A percentile compares a stretch with the other conserved stretches of the same genome.
These are phyloP conservation scores for Pangasius mekongensis DNA, from an alignment of 2,797 vertebrate species.

Conservation along the genomic window DNA sequence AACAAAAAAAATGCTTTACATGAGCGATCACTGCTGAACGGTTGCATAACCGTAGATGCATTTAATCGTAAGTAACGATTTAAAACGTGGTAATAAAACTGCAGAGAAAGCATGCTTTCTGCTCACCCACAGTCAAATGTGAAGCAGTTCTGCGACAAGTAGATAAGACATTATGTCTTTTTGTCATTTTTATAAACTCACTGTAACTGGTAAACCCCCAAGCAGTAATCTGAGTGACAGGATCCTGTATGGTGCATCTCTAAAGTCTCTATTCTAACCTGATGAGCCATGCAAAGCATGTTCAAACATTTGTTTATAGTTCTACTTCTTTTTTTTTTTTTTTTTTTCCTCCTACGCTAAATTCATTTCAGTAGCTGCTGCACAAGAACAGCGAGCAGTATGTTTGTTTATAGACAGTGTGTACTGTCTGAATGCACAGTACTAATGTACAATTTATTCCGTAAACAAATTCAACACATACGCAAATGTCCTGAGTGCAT, in stretches of 20 bases:
- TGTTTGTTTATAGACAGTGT: conserved; percentile 17
- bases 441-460: conserved; percentile 14
- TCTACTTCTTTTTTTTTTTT: background rate
- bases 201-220: background rate
- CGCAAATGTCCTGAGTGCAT: background rate
- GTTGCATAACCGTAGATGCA: background rate
- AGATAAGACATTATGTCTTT: background rate
- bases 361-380: background rate
- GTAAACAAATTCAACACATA: conserved; percentile 36
- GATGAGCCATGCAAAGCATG: background rate
- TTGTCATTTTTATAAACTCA: too few species aligned
- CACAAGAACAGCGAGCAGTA: background rate
- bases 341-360: background rate
- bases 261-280: background rate
- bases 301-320: background rate
- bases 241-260: background rate
- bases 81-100: background rate
- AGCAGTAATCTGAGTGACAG: background rate
- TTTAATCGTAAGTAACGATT: background rate
- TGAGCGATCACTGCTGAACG: background rate
- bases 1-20: background rate
- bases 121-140: background rate
- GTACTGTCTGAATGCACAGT: background rate
- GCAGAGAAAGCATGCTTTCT: background rate
- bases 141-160: background rate